Base-by-base conservation (phyloP, 2,888 invertebrate species). In the Ceraclea dissimilis region DNA sequence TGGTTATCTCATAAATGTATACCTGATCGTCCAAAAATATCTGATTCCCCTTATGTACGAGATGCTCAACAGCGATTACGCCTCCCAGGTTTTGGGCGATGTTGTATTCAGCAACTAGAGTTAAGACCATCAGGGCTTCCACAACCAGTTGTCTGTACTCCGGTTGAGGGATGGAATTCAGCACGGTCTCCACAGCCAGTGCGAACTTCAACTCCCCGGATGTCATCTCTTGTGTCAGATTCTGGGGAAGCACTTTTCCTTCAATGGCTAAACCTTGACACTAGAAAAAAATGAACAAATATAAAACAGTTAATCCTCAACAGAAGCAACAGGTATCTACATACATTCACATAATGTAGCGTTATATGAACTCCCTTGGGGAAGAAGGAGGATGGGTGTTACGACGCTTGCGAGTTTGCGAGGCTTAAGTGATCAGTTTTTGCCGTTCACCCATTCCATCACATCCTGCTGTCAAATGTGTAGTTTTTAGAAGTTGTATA, bases 141-240 rank as follows among this genome's bases (percentile, higher is more conserved):
- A 99, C 97, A 54, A 98, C 88, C 61, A 98, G 74, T 70, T 98
- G 97, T 19, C 99, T 81, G 73, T 98, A 99, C 71, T 99, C 99
- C 0, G 99, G 98, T 71, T 98, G 96, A 0, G 97, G 95, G 66
- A 99, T 96, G 51, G 91, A 88, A 71, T 98, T 99, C 51, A 99
- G 77, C 2, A 96, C 96, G 1, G 94, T 91, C 74, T 99, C 99
- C 0, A 99, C 97, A 54, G 94, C 93, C 16, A 99, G 77, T 0
- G 99, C 98, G 74, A 99, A 99, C 75, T 99, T 99, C 65, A 98
- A 74, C 75, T 99, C 99, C 44, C 96, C 96, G 0, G 96, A 85
- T 1, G 99, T 99, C 99, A 99, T 99, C 83, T 98, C 98, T 76
- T 94, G 93, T 0, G 97, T 98, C 52, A 98, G 76, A 71, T 90